These are phyloP conservation scores for Bathynomus jamesi DNA, from an alignment of 1,140 invertebrate genomes.

Conservation along the genomic window DNA sequence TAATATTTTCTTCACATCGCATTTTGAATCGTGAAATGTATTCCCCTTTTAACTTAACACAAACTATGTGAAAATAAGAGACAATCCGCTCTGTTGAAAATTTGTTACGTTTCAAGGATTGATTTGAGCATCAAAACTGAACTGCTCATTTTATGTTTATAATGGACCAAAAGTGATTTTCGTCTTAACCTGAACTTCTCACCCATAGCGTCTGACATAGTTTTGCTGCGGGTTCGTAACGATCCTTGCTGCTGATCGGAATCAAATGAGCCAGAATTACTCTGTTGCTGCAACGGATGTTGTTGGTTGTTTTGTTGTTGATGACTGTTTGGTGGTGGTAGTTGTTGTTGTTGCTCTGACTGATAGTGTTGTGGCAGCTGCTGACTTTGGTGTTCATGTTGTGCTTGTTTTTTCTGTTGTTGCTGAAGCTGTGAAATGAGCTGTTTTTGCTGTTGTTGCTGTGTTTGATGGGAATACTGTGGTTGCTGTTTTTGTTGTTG, in stretches of 20 bases:
- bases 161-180: slow-evolving; percentile 22
- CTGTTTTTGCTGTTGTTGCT: neutral
- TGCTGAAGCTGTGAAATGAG: neutral
- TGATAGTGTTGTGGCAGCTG: neutral
- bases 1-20: too few species aligned
- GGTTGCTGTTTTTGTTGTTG: neutral
- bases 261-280: neutral
- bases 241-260: slow-evolving; percentile 13
- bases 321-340: neutral
- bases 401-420: neutral
- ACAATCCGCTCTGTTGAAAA: too few species aligned
- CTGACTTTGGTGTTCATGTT: neutral
- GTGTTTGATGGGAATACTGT: neutral
- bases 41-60: too few species aligned
- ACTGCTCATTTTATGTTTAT: too few species aligned
- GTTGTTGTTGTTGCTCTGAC: neutral
- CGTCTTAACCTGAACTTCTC: slow-evolving; percentile 28
- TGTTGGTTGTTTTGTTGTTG: neutral
- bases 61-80: too few species aligned
- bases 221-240: slow-evolving; percentile 79
- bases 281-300: slow-evolving; percentile 40
- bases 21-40: too few species aligned
- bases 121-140: too few species aligned
- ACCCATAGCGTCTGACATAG: slow-evolving; percentile 72
- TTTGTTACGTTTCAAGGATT: too few species aligned